phyloP scores from a whole-genome alignment of 2,888 invertebrate genomes.

The Drosophila mimetica region DNA sequence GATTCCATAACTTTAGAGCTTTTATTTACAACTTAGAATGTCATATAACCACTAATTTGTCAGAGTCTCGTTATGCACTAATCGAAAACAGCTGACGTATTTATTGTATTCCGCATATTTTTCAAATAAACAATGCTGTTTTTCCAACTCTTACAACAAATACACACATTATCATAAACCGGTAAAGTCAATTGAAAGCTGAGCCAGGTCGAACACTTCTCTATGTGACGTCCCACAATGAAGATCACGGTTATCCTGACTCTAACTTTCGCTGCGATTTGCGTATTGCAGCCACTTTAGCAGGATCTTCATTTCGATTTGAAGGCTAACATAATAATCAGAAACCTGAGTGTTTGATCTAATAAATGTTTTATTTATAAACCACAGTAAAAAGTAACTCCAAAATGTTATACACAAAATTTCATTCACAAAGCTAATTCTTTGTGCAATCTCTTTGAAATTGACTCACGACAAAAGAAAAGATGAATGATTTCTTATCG shows the following conservation, averaged over 20 bases:
- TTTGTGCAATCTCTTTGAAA: too few relatives aligned
- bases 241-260: constrained; percentile 15
- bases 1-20: too few relatives aligned
- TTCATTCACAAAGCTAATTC: too few relatives aligned
- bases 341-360: too few relatives aligned
- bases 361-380: too few relatives aligned
- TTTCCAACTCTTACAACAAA: neutral
- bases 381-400: too few relatives aligned
- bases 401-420: too few relatives aligned
- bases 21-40: neutral
- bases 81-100: neutral
- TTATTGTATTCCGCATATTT: constrained; percentile 6
- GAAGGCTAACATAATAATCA: too few relatives aligned
- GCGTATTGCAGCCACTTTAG: neutral
- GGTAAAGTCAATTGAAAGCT: neutral
- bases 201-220: constrained; percentile 1
- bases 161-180: constrained; percentile 9
- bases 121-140: neutral
- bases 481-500: constrained; percentile 28
- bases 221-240: neutral
- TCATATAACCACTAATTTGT: neutral
- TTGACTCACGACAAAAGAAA: too few relatives aligned
- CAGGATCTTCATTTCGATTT: neutral
- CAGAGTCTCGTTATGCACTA: constrained; percentile 4
- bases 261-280: neutral